phyloP scores from a whole-genome alignment of 2,113 vertebrate genomes.

The Athene noctua region DNA sequence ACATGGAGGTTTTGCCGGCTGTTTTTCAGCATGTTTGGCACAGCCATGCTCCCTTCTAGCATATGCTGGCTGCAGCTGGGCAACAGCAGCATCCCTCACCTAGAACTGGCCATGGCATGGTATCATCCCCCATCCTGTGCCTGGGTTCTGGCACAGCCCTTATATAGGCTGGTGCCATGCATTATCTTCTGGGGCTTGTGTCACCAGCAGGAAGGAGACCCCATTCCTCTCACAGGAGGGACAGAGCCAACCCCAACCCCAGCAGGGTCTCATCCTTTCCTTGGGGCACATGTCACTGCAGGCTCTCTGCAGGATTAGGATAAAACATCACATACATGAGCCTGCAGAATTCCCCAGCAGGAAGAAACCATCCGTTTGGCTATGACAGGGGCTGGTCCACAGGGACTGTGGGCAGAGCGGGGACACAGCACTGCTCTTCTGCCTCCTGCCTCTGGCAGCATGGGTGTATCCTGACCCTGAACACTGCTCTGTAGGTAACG shows the following conservation, averaged over 20 bases:
- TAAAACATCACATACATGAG: neutral
- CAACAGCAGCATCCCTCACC: neutral
- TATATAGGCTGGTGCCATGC: rapidly evolving
- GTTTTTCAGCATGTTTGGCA: rapidly evolving
- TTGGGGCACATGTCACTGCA: neutral
- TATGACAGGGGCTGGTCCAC: neutral
- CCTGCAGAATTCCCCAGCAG: neutral
- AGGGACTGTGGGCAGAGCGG: rapidly evolving
- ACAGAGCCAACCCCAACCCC: neutral
- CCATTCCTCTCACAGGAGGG: neutral
- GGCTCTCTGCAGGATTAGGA: neutral
- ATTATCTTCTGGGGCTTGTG: neutral
- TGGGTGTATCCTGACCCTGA: neutral
- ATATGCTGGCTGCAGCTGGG: rapidly evolving
- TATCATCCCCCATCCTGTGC: neutral
- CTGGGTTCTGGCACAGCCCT: neutral
- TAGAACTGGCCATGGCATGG: neutral
- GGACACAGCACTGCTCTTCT: neutral
- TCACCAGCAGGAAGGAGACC: neutral
- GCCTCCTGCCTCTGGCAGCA: neutral
- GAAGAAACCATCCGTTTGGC: neutral
- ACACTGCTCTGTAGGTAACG: neutral
- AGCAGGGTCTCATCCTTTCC: neutral
- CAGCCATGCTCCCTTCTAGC: neutral
- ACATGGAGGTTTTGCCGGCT: rapidly evolving